These are phyloP conservation scores for Hyperoplus immaculatus DNA, from an alignment of 2,797 vertebrate genomes.

Conservation along the genomic window DNA sequence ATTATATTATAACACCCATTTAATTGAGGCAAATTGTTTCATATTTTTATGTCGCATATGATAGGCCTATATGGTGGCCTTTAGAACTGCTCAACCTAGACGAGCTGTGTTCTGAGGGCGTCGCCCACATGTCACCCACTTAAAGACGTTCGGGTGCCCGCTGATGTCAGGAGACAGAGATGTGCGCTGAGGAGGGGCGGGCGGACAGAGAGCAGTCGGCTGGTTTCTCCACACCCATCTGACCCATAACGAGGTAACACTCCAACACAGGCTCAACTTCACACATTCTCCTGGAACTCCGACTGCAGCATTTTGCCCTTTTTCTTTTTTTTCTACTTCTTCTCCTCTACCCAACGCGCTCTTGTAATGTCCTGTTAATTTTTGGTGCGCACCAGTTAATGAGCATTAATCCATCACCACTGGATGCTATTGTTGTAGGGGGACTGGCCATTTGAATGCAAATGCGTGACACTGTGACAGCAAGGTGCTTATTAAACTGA, in stretches of 20 bases:
- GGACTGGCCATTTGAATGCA: constrained; percentile 93
- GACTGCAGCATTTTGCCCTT: constrained; percentile 18
- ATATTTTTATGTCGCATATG: constrained; percentile 15
- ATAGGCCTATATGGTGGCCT: background rate
- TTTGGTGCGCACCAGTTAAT: constrained; percentile 89
- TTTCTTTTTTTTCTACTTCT: background rate
- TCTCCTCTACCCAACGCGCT: constrained; percentile 80
- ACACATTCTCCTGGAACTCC: constrained; percentile 24
- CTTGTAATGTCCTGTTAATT: constrained; percentile 89
- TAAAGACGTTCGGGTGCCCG: constrained; percentile 85
- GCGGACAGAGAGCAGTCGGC: constrained; percentile 88
- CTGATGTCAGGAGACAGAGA: constrained; percentile 93
- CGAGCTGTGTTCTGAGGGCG: constrained; percentile 76
- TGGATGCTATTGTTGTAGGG: constrained; percentile 91
- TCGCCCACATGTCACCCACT: constrained; percentile 87
- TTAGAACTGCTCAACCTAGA: background rate
- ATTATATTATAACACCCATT: background rate
- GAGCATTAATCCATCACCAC: constrained; percentile 94
- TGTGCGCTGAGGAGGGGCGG: constrained; percentile 89
- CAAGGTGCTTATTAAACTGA: constrained; percentile 95
- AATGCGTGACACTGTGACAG: constrained; percentile 90
- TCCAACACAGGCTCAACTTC: constrained; percentile 63
- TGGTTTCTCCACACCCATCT: constrained; percentile 86
- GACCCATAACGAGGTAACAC: constrained; percentile 85
- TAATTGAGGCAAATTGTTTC: constrained; percentile 1